These are phyloP conservation scores for Ophioninae sp. DNA, from an alignment of 2,888 invertebrate genomes.

Conservation along the genomic window DNA sequence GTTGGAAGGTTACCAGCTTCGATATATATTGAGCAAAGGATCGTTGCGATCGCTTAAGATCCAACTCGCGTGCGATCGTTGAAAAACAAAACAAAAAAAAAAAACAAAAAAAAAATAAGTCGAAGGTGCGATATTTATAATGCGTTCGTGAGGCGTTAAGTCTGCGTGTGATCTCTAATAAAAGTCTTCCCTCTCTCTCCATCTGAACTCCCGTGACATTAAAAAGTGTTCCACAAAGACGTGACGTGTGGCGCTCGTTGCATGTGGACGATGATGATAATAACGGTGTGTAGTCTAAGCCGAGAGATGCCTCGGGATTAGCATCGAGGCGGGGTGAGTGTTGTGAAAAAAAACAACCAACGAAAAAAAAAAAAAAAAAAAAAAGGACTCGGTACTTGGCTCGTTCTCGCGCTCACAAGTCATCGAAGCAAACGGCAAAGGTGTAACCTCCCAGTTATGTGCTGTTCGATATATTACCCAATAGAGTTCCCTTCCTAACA, in stretches of 20 bases:
- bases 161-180: conserved; percentile 45
- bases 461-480: conserved; percentile 66
- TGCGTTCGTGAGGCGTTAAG: conserved; percentile 36
- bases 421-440: conserved; percentile 59
- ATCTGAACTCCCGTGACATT: conserved; percentile 68
- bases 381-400: conserved; percentile 19
- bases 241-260: conserved; percentile 55
- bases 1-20: conserved; percentile 1
- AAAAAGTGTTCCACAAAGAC: conserved; percentile 55
- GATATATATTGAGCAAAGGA: not conserved
- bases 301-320: conserved; percentile 35
- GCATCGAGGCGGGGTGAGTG: conserved; percentile 63
- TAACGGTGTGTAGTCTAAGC: conserved; percentile 36
- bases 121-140: conserved; percentile 42
- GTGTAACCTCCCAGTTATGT: conserved; percentile 72
- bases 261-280: conserved; percentile 62
- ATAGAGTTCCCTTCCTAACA: conserved; percentile 57
- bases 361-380: conserved; percentile 29
- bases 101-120: not conserved
- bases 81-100: no score
- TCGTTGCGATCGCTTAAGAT: conserved; percentile 32
- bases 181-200: conserved; percentile 39
- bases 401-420: conserved; percentile 48
- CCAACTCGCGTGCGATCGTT: not conserved
- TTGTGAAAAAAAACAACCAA: conserved; percentile 47